Evolutionary conservation across 2,888 invertebrate species (phyloP), one percentile per base, ranked within the genome.

Genomic region (Uloborus plumipes): DNA sequence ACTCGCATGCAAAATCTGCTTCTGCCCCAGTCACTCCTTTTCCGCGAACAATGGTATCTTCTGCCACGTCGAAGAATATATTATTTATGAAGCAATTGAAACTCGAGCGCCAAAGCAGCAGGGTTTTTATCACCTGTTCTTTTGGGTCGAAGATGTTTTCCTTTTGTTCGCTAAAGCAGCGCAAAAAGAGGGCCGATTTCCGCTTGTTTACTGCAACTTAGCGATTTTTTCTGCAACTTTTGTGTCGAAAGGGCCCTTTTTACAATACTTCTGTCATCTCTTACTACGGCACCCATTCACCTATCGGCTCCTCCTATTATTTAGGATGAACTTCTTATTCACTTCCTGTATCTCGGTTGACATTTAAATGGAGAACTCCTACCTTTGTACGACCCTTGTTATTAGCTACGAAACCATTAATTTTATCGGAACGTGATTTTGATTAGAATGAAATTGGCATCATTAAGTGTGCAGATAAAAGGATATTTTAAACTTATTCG

Each of bases 41-140:
- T 14, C n/a, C 26, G 51, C 26, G 61, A 51, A 53, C 39, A 39
- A 39, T 39, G 39, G 39, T 39, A 39, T 39, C 39, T 39, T 39
- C 39, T 39, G 39, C 39, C 39, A 39, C 39, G 39, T 39, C 39
- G 39, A 11, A 39, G 39, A 39, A 39, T 39, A 39, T 39, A 39
- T 39, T 39, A 39, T 39, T 39, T 39, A 39, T 11, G 39, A 39
- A 39, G 39, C 39, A 39, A 39, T 39, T 39, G 39, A 11, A 39
- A 39, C 39, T 39, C 39, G 39, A 39, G 39, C 39, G 39, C 39
- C 39, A 39, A 39, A 39, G 39, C 39, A 39, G 39, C 39, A 39
- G 39, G 39, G 39, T 70, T 75, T 67, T 58, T 81, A 59, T 70
- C 81, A 81, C 70, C 81, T 81, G 81, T 70, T 50, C 58, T 67